phyloP scores from a whole-genome alignment of 2,113 vertebrate species.

The Thymallus thymallus region DNA sequence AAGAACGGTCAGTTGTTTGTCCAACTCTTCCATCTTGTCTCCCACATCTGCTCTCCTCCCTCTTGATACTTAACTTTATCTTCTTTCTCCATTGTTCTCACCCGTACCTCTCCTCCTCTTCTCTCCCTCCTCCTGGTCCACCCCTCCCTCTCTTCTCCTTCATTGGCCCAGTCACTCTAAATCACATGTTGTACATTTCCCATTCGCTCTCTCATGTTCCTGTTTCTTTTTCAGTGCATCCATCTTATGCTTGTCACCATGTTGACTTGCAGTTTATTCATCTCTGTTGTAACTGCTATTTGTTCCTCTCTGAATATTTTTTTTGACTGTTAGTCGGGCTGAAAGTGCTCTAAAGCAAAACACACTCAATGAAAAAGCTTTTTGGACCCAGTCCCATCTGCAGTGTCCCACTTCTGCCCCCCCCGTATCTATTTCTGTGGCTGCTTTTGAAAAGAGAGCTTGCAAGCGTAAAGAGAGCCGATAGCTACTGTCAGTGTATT shows the following conservation, averaged over 20 bases:
- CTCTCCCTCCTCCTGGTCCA: background rate
- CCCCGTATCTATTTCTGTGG: conserved; percentile 6
- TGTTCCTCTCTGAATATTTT: too few relatives aligned
- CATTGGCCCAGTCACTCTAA: too few relatives aligned
- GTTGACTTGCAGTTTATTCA: too few relatives aligned
- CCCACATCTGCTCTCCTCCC: background rate
- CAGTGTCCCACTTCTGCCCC: conserved; percentile 47
- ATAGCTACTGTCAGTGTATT: background rate
- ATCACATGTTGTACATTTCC: too few relatives aligned
- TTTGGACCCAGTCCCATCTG: conserved; percentile 47
- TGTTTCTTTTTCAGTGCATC: too few relatives aligned
- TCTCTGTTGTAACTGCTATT: too few relatives aligned
- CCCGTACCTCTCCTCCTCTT: background rate
- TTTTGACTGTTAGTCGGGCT: background rate
- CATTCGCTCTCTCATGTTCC: too few relatives aligned
- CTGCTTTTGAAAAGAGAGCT: conserved; percentile 16
- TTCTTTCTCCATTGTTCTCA: too few relatives aligned
- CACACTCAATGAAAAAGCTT: conserved; percentile 25
- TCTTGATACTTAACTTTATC: background rate
- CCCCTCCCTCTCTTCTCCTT: background rate
- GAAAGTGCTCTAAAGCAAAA: conserved; percentile 22
- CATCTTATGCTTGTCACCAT: too few relatives aligned
- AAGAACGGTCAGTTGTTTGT: conserved; percentile 81
- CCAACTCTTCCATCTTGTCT: background rate
- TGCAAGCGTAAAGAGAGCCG: background rate